Base-by-base conservation (phyloP, 2,113 vertebrate genomes). In the Carollia perspicillata region DNA sequence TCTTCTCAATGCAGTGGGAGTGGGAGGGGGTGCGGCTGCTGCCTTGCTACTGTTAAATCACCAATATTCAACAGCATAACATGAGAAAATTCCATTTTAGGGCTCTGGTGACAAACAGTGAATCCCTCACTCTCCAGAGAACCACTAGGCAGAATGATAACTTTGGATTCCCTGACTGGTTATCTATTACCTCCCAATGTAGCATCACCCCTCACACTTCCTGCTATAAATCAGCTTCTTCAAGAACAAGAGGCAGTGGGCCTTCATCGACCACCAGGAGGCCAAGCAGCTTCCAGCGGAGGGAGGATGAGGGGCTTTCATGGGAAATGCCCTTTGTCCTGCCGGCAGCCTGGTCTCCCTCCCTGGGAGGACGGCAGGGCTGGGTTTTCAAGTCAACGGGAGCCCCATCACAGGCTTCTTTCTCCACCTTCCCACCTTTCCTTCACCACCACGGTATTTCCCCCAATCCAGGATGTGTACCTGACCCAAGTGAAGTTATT, bases 1-100 rank as follows among this genome's bases (percentile, higher is more conserved):
- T 96, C 97, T 97, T 96, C 90, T 75, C 74, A n/a, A 33, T 44
- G 78, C 8, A 30, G 79, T 68, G 65, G 90, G 79, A 68, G 63
- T 0, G 16, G 47, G 58, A 9, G 53, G 22, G 40, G 89, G 66
- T 1, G 20, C 0, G 18, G 37, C 10, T 17, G 89, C 40, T 10
- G 7, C 63, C 5, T 30, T 10, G 30, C 42, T 28, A 65, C 58
- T 20, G 63, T 77, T 95, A 90, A 95, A 89, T 90, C 91, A 90
- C 90, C 49, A 2, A 53, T 75, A 42, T 74, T 89, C 87, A 89
- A 72, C 85, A 23, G 79, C 42, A 20, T 74, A 60, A 63, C 47
- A 18, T 0, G 26, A 69, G 96, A 72, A 88, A 78, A 92, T 51
- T 75, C 87, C 96, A 53, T 20, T 35, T 94, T 40, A 88, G 69